Evolutionary conservation across 2,888 invertebrate genomes (phyloP).

Genomic region (Luperina testacea): DNA sequence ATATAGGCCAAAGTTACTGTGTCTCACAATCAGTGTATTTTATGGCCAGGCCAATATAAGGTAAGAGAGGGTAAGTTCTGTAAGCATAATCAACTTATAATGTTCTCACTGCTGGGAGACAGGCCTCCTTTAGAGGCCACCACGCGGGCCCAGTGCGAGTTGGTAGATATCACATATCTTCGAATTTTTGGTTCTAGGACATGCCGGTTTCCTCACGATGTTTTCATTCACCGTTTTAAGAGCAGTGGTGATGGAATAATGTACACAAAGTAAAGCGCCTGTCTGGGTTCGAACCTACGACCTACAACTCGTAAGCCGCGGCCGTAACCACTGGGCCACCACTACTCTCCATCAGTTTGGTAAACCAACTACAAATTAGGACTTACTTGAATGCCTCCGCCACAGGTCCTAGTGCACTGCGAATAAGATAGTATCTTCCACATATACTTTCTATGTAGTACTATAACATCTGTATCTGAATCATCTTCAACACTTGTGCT

Average conservation of each 20-base stretch:
- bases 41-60: slow-evolving; percentile 18
- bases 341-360: not conserved
- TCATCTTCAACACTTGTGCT: slow-evolving; percentile 72
- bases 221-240: not conserved
- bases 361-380: not conserved
- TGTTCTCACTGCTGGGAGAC: not conserved
- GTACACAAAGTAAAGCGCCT: not conserved
- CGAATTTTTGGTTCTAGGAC: not conserved
- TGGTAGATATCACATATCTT: not conserved
- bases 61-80: not conserved
- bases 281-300: not conserved
- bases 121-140: not conserved
- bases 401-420: slow-evolving; percentile 95
- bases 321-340: not conserved
- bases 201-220: not conserved
- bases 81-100: not conserved
- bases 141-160: not conserved
- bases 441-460: slow-evolving; percentile 89
- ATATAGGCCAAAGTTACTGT: slow-evolving; percentile 63
- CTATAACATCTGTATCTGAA: slow-evolving; percentile 79
- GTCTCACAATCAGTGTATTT: slow-evolving; percentile 40
- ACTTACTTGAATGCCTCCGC: slow-evolving; percentile 93
- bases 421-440: slow-evolving; percentile 95
- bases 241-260: not conserved
- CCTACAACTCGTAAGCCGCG: not conserved